phyloP scores from a whole-genome alignment of 2,113 vertebrate species.

The Circaetus gallicus region DNA sequence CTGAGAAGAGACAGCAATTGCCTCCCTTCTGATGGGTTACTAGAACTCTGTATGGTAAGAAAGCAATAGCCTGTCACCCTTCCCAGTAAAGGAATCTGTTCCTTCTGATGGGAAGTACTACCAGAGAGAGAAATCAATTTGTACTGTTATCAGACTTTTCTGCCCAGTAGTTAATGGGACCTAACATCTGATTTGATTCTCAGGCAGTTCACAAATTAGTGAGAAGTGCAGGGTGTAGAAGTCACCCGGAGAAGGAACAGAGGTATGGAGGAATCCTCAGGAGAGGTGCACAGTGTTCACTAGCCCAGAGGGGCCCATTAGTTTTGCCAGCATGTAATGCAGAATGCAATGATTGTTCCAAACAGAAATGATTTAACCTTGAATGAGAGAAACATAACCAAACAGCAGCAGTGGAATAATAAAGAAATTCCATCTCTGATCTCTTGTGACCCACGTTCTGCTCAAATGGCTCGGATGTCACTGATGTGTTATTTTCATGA shows the following conservation, averaged over 20 bases:
- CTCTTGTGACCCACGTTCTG: background rate
- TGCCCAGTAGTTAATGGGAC: background rate
- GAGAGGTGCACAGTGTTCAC: background rate
- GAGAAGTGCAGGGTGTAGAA: background rate
- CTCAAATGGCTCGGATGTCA: constrained; percentile 11
- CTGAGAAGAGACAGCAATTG: background rate
- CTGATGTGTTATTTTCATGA: background rate
- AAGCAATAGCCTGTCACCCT: background rate
- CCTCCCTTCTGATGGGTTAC: background rate
- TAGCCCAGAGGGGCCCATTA: background rate
- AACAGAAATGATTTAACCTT: constrained; percentile 51
- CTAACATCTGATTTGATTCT: background rate
- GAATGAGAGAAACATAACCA: constrained; percentile 10
- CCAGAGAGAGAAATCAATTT: background rate
- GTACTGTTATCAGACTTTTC: background rate
- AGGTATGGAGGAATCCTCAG: background rate
- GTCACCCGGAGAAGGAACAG: background rate
- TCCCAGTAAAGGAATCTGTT: background rate
- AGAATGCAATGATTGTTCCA: background rate
- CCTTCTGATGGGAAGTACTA: background rate
- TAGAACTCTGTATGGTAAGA: background rate
- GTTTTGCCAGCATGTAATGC: background rate
- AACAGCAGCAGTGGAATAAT: constrained; percentile 11
- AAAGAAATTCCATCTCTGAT: constrained; percentile 20
- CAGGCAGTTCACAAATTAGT: background rate